Evolutionary conservation across 1,140 invertebrate genomes (phyloP).

Genomic region (Cydia splendana): DNA sequence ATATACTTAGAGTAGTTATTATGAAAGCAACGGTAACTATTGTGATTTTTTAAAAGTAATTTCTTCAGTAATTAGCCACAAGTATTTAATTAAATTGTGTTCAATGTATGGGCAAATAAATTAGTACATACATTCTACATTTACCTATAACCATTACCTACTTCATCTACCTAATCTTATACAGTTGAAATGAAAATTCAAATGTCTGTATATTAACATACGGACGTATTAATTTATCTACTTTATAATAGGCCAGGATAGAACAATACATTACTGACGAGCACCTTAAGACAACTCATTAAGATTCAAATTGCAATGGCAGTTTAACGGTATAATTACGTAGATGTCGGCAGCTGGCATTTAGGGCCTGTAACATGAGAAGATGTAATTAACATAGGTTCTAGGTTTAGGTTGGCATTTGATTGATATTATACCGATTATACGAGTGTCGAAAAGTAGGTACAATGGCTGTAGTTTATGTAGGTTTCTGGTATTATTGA

Average conservation of each 20-base stretch:
- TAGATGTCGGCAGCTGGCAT: slow-evolving; percentile 11
- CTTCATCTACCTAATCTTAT: background rate
- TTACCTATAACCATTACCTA: no score
- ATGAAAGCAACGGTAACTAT: no score
- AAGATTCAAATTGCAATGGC: slow-evolving; percentile 1
- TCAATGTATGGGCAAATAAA: no score
- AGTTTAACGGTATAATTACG: background rate
- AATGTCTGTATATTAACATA: background rate
- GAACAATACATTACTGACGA: background rate
- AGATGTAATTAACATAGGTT: slow-evolving; percentile 24
- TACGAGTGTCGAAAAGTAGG: slow-evolving; percentile 2
- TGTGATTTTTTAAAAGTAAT: no score
- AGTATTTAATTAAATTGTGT: no score
- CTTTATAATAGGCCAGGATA: background rate
- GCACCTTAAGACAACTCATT: background rate
- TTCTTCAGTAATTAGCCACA: no score
- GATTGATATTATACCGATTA: background rate
- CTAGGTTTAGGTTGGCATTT: slow-evolving; percentile 4
- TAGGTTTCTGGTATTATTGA: no score
- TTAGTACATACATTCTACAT: no score
- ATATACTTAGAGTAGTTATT: no score
- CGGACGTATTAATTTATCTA: background rate
- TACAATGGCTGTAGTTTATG: background rate
- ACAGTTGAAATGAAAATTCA: background rate
- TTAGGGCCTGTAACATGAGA: slow-evolving; percentile 4